These are phyloP conservation scores for Wasmannia auropunctata DNA, from an alignment of 1,140 invertebrate genomes.

Conservation along the genomic window DNA sequence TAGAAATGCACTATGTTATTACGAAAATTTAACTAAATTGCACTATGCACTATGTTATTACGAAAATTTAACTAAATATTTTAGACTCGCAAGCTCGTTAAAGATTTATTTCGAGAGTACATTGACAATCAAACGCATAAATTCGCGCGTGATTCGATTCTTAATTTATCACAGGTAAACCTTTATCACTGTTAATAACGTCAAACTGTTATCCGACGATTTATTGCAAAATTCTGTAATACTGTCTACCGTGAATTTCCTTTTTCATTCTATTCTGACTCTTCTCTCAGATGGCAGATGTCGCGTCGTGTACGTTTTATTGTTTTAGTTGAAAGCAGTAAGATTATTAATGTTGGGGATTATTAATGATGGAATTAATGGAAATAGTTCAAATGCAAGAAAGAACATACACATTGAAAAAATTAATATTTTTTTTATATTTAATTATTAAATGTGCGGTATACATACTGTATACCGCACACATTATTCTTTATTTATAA, in stretches of 20 bases:
- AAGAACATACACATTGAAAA: neutral
- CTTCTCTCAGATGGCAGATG: slow-evolving; percentile 11
- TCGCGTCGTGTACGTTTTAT: neutral
- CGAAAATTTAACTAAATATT: neutral
- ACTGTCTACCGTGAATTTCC: neutral
- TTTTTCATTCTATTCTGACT: neutral
- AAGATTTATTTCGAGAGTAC: neutral
- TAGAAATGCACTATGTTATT: no score
- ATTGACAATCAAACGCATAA: neutral
- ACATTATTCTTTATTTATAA: neutral
- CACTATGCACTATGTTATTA: neutral
- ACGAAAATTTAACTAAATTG: no score
- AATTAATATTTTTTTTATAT: neutral
- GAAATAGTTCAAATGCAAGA: neutral
- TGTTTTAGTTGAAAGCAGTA: neutral
- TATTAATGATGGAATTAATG: no score
- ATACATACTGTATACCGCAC: no score
- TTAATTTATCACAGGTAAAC: neutral
- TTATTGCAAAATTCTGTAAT: neutral
- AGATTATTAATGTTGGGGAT: no score
- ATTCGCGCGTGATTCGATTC: neutral
- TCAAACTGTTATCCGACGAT: neutral
- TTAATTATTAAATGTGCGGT: no score
- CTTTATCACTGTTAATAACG: neutral
- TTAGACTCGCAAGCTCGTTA: neutral